Conservation (phyloP, 2,888 invertebrate genomes). For the Escarpia spicata region DNA sequence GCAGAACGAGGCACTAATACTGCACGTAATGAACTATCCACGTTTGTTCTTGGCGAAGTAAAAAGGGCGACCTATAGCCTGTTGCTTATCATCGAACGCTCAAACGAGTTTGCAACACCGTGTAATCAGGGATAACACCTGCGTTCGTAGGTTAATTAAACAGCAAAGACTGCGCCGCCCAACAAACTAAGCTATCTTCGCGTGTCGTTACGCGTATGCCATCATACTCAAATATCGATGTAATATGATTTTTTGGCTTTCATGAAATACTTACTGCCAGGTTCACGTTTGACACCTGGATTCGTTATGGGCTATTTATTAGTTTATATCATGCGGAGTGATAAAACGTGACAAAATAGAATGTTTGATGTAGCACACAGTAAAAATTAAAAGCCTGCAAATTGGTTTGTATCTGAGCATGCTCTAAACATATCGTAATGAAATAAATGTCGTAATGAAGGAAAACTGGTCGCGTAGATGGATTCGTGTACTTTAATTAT, state of each 20-base stretch:
- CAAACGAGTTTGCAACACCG: background rate
- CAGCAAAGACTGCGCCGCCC: background rate
- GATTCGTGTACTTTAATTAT: background rate
- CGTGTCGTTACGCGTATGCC: background rate
- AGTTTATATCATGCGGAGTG: background rate
- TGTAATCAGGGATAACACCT: background rate
- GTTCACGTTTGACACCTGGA: background rate
- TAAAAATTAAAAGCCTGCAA: no score
- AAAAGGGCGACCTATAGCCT: background rate
- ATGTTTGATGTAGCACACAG: background rate
- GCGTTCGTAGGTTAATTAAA: slow-evolving; percentile 7
- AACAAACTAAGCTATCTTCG: background rate
- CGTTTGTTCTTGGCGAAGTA: slow-evolving; percentile 1
- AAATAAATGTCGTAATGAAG: background rate
- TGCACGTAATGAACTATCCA: background rate
- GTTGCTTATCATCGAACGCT: background rate
- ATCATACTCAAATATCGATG: slow-evolving; percentile 4
- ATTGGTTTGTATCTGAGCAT: no score
- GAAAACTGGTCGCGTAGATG: background rate
- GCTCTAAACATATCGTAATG: no score
- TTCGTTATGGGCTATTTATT: background rate
- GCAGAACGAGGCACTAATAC: background rate
- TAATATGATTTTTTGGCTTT: background rate
- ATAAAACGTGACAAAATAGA: background rate
- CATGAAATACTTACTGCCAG: slow-evolving; percentile 4